Conservation (phyloP, 2,888 invertebrate genomes). For the Cerastis rubricosa region DNA sequence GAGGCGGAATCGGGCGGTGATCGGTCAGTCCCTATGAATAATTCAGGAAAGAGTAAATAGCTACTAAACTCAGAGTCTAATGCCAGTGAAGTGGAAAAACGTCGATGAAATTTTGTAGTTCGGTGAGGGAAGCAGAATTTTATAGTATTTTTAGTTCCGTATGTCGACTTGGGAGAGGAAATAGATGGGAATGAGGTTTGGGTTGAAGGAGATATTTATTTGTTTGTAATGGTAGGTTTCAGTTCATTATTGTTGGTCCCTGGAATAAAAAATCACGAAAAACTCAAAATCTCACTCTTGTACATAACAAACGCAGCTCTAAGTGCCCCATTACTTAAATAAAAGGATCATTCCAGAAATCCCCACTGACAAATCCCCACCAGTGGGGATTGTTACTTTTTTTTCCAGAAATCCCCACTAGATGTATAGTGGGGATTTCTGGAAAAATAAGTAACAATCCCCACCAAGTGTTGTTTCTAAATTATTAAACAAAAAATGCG, state of each 20-base stretch:
- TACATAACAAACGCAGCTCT: not conserved
- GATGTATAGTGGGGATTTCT: too few relatives aligned
- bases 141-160: slow-evolving; percentile 42
- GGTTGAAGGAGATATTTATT: slow-evolving; percentile 6
- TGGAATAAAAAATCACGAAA: not conserved
- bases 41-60: slow-evolving; percentile 71
- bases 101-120: slow-evolving; percentile 48
- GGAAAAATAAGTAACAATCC: too few relatives aligned
- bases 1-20: slow-evolving; percentile 67
- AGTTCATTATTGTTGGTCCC: not conserved
- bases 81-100: slow-evolving; percentile 56
- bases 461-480: too few relatives aligned
- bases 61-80: slow-evolving; percentile 54
- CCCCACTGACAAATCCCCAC: too few relatives aligned
- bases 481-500: too few relatives aligned
- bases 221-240: not conserved
- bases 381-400: too few relatives aligned
- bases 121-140: slow-evolving; percentile 30
- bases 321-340: too few relatives aligned
- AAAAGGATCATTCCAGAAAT: too few relatives aligned
- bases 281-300: not conserved
- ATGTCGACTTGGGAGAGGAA: not conserved
- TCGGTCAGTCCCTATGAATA: slow-evolving; percentile 77
- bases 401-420: too few relatives aligned
- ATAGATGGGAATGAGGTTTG: slow-evolving; percentile 1